A percentile compares a stretch with the other conserved stretches of the same genome.
Evolutionary conservation across 2,797 vertebrate genomes (phyloP).

Genomic region (Dicrostonyx torquatus): DNA sequence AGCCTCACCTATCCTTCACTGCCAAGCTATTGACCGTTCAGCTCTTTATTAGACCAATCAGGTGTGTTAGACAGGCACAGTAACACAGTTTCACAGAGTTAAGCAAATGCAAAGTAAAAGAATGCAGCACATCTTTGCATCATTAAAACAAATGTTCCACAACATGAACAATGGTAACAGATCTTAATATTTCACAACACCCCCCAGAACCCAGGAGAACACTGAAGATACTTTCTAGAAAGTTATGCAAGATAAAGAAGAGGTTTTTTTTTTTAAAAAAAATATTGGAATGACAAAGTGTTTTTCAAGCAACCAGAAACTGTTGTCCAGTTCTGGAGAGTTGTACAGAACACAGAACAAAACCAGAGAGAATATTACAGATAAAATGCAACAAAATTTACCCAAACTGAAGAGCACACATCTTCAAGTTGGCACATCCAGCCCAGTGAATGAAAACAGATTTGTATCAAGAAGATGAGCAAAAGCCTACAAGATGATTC

Average conservation of each 20-base stretch:
- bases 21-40: too few relatives aligned
- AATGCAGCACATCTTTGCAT: too few relatives aligned
- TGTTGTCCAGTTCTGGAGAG: not conserved
- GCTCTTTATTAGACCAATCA: too few relatives aligned
- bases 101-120: too few relatives aligned
- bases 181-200: too few relatives aligned
- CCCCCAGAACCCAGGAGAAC: not conserved
- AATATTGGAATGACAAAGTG: not conserved
- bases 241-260: not conserved
- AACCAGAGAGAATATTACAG: not conserved
- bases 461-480: not conserved
- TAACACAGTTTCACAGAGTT: too few relatives aligned
- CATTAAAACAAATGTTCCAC: too few relatives aligned
- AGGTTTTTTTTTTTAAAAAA: not conserved
- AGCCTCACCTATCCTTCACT: too few relatives aligned
- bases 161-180: too few relatives aligned
- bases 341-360: not conserved
- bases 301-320: slow-evolving; percentile 19
- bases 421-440: not conserved
- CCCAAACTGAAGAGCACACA: not conserved
- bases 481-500: not conserved
- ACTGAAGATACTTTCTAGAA: not conserved
- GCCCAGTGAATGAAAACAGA: not conserved
- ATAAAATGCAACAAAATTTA: slow-evolving; percentile 9
- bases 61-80: too few relatives aligned